A percentile compares a stretch with the other conserved stretches of the same genome.
phyloP scores from a whole-genome alignment of 1,140 invertebrate species.

The Bombus affinis region DNA sequence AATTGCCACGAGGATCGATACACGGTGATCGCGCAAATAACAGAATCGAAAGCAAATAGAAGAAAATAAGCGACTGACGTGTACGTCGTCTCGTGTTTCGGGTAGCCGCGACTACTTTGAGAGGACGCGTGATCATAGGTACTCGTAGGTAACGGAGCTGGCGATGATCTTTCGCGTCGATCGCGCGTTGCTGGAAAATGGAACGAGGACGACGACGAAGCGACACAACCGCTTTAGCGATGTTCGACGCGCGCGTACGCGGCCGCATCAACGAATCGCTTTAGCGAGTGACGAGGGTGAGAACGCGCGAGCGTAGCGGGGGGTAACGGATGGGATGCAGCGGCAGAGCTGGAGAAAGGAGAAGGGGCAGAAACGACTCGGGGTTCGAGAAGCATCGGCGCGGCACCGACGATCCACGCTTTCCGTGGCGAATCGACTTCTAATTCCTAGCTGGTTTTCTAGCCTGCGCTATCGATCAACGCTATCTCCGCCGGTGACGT shows the following conservation, averaged over 20 bases:
- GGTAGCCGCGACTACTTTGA: no score
- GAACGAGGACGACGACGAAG: no score
- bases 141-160: no score
- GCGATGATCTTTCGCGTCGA: no score
- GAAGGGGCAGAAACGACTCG: background rate
- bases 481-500: no score
- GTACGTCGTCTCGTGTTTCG: background rate
- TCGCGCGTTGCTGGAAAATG: no score
- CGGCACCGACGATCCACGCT: slow-evolving; percentile 58
- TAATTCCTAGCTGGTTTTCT: slow-evolving; percentile 63
- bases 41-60: background rate
- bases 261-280: slow-evolving; percentile 34
- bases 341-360: background rate
- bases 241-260: slow-evolving; percentile 31
- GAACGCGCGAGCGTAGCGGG: slow-evolving; percentile 42
- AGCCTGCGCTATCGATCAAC: background rate
- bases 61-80: slow-evolving; percentile 22
- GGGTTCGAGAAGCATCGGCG: slow-evolving; percentile 16
- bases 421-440: slow-evolving; percentile 54
- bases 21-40: background rate
- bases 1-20: background rate
- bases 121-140: rapidly evolving
- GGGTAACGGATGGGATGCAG: slow-evolving; percentile 20
- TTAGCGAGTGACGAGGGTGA: slow-evolving; percentile 51
- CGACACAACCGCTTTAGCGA: slow-evolving; percentile 29